Evolutionary conservation across 1,140 invertebrate species (phyloP).

Genomic region (Portunus trituberculatus): DNA sequence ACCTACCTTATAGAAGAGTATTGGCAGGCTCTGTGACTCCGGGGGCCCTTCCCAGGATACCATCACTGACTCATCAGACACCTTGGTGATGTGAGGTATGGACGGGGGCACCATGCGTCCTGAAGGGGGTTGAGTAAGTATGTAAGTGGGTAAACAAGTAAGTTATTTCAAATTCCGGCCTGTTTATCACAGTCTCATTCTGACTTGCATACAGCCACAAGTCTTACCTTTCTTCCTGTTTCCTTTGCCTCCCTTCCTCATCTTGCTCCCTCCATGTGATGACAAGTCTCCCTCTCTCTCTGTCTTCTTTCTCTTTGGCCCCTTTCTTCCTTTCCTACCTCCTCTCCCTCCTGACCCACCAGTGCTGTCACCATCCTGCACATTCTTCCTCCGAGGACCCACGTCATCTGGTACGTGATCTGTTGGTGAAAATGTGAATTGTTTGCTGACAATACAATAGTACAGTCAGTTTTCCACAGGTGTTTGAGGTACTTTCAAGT

Average conservation of each 20-base stretch:
- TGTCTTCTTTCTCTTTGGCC: neutral
- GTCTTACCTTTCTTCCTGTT: neutral
- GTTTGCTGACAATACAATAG: too few species aligned
- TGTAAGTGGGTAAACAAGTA: too few species aligned
- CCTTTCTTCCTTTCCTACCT: neutral
- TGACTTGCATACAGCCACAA: too few species aligned
- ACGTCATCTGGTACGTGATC: neutral
- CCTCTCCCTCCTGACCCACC: constrained; percentile 29
- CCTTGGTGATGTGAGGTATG: constrained; percentile 90
- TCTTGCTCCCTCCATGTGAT: neutral
- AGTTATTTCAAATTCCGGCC: too few species aligned
- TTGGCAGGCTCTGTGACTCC: constrained; percentile 87
- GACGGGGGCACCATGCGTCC: constrained; percentile 91
- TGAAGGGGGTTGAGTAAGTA: constrained; percentile 78
- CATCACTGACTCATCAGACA: constrained; percentile 95
- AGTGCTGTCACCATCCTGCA: neutral
- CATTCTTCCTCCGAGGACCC: neutral
- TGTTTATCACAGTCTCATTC: too few species aligned
- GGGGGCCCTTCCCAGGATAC: constrained; percentile 93
- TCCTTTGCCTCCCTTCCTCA: constrained; percentile 48
- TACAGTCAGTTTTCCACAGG: too few species aligned
- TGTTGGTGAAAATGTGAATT: neutral
- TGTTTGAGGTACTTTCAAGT: too few species aligned
- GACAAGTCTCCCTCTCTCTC: neutral
- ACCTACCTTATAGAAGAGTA: constrained; percentile 92